Conservation (phyloP, 2,888 invertebrate genomes). For the Sympetrum striolatum region DNA sequence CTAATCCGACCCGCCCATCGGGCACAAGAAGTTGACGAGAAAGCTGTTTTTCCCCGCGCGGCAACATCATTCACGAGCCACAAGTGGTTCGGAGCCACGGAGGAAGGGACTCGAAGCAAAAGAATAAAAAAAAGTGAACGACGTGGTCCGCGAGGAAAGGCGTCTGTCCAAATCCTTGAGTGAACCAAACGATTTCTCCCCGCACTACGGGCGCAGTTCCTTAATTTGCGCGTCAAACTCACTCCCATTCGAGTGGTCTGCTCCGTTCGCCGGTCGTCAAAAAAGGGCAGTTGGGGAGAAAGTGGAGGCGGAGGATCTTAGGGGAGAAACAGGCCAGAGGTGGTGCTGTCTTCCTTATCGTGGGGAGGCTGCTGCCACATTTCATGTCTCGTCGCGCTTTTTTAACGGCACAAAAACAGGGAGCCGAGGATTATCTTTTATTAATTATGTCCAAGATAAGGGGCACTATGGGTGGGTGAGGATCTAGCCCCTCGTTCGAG, state of each 20-base stretch:
- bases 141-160: background rate
- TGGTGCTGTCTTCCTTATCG: background rate
- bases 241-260: background rate
- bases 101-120: background rate
- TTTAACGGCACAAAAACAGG: no score
- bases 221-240: background rate
- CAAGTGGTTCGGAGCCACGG: background rate
- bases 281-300: background rate
- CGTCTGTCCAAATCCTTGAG: background rate
- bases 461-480: no score
- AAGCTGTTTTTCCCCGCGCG: background rate
- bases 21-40: background rate
- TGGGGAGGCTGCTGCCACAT: background rate
- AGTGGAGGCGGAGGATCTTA: no score
- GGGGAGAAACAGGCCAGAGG: no score
- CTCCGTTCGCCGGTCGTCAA: background rate
- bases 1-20: conserved; percentile 6
- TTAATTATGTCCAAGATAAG: no score
- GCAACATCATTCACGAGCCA: conserved; percentile 5
- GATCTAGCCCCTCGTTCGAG: no score
- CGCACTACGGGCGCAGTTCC: background rate
- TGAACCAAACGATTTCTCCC: background rate
- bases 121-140: background rate
- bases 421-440: no score
- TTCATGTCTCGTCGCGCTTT: background rate